A percentile compares a stretch with the other conserved stretches of the same genome.
Evolutionary conservation across 2,113 vertebrate genomes (phyloP).

Genomic region (Melanerpes aurifrons): DNA sequence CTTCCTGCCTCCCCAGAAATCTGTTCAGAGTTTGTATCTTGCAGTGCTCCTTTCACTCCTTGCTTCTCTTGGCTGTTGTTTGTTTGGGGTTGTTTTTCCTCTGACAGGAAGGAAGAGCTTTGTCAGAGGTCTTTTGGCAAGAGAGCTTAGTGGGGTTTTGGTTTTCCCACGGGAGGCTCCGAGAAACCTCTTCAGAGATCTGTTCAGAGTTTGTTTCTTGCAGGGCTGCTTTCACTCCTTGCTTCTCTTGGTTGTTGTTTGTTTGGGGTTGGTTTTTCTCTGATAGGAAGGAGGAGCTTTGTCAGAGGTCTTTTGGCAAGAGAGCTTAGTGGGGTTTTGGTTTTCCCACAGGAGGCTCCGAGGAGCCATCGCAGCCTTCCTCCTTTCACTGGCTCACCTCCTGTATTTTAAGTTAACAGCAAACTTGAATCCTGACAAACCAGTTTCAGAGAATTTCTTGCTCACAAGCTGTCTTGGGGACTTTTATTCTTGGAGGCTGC

Average conservation of each 20-base stretch:
- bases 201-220: background rate
- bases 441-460: background rate
- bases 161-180: background rate
- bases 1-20: background rate
- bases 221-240: background rate
- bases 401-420: background rate
- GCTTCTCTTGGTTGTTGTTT: background rate
- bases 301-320: background rate
- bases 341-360: background rate
- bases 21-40: background rate
- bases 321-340: background rate
- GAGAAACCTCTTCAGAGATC: background rate
- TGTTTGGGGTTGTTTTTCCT: background rate
- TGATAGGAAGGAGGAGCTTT: background rate
- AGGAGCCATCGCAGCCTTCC: background rate
- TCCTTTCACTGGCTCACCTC: background rate
- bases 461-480: background rate
- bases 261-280: background rate
- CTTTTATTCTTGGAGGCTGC: background rate
- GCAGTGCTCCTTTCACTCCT: background rate
- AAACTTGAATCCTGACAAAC: background rate
- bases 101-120: background rate
- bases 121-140: background rate
- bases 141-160: background rate
- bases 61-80: background rate